A percentile compares a stretch with the other conserved stretches of the same genome.
Conservation (phyloP, 2,113 vertebrate genomes). For the Petromus typicus region DNA sequence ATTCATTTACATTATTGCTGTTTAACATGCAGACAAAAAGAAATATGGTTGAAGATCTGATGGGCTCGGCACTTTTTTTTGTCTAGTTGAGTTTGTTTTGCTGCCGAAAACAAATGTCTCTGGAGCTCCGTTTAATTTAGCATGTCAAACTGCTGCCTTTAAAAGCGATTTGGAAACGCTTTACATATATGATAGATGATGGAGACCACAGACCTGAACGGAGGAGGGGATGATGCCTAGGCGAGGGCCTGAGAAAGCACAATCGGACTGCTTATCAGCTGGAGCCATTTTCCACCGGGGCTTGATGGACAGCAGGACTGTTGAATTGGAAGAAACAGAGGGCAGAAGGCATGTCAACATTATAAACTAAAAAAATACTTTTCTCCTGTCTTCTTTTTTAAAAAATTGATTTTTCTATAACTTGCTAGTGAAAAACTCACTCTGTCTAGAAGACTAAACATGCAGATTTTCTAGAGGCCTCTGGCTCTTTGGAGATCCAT, state of each 20-base stretch:
- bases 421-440: not conserved
- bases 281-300: not conserved
- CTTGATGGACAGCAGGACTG: not conserved
- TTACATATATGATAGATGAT: conserved; percentile 16
- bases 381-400: not conserved
- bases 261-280: not conserved
- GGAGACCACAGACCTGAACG: not conserved
- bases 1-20: conserved; percentile 74
- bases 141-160: conserved; percentile 72
- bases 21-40: conserved; percentile 52
- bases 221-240: not conserved
- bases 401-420: not conserved
- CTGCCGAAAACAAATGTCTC: conserved; percentile 64
- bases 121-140: conserved; percentile 69
- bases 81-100: conserved; percentile 80
- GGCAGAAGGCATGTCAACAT: not conserved
- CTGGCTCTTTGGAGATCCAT: fast-evolving
- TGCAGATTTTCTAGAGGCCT: not conserved
- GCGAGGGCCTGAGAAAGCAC: not conserved
- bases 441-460: not conserved
- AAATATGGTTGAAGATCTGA: conserved; percentile 79
- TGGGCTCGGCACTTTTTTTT: conserved; percentile 68
- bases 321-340: not conserved
- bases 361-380: not conserved
- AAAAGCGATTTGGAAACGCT: conserved; percentile 64